Evolutionary conservation across 1,140 invertebrate genomes (phyloP).

Genomic region (Drosophila sp.): DNA sequence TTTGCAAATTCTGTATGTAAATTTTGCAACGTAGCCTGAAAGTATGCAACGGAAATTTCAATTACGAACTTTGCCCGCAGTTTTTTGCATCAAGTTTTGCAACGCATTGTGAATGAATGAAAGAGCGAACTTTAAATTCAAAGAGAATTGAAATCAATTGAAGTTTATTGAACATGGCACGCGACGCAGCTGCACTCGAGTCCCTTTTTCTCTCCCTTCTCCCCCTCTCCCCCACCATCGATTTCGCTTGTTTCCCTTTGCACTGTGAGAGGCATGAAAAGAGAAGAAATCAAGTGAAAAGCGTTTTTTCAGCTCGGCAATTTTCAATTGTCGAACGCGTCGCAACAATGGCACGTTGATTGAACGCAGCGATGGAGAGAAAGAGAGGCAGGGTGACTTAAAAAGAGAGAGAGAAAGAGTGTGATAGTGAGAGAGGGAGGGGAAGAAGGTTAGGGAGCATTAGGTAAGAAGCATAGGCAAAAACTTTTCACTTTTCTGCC

Average conservation of each 20-base stretch:
- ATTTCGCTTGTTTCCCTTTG: too few relatives aligned
- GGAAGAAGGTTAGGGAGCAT: neutral
- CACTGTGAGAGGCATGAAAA: neutral
- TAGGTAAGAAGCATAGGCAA: constrained; percentile 8
- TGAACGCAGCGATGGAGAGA: constrained; percentile 22
- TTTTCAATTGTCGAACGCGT: constrained; percentile 76
- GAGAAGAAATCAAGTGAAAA: constrained; percentile 28
- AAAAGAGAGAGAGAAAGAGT: too few relatives aligned
- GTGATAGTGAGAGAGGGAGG: neutral
- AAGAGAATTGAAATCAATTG: constrained; percentile 20
- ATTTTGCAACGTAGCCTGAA: neutral
- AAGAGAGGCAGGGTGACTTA: too few relatives aligned
- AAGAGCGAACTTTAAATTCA: constrained; percentile 31
- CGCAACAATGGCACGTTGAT: constrained; percentile 76
- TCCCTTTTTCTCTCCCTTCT: neutral
- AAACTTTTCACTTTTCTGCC: constrained; percentile 46
- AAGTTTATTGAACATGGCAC: constrained; percentile 37
- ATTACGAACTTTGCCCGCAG: constrained; percentile 46
- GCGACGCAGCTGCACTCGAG: constrained; percentile 31
- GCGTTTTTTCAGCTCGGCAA: constrained; percentile 50
- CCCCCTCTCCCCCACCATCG: too few relatives aligned
- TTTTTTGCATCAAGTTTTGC: constrained; percentile 10
- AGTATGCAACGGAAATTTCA: constrained; percentile 48
- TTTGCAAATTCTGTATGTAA: neutral
- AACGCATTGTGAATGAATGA: constrained; percentile 1